Evolutionary conservation across 2,888 invertebrate species (phyloP), one percentile per base, ranked within the genome.

Genomic region (Spisula solida): DNA sequence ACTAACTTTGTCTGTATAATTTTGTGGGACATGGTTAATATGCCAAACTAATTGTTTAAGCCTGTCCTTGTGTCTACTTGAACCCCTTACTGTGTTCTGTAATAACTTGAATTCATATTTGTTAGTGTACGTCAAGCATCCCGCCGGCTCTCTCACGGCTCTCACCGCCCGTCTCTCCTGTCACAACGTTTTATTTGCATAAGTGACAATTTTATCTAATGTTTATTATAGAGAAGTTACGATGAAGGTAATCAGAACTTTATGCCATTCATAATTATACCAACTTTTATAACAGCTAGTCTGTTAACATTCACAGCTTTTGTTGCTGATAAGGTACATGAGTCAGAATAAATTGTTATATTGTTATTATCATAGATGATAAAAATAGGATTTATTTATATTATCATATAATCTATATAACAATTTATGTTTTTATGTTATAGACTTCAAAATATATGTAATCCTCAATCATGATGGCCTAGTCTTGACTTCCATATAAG

Each of bases 151-250:
- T 66, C 60, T 25, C 60, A 66, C 25, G 60, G n/a, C 60, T 25
- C 10, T 66, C n/a, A n/a, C n/a, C n/a, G n/a, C n/a, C n/a, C n/a
- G 51, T 51, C 51, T 51, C 1, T 51, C 51, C 25, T 12, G 60
- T 60, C 60, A 10, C 60, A 25, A n/a, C 25, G 12, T 66, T 66
- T 66, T 66, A 66, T 66, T 66, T 66, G 25, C 60, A 66, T 66
- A 8, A 25, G 60, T n/a, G 60, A 66, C 60, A 66, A 66, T 66
- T 66, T 66, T 66, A 66, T 66, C 60, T 66, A 25, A 25, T 66
- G 60, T 66, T 66, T 66, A 66, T 66, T 66, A 66, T 66, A 25
- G n/a, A 25, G 8, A 25, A 25, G 60, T 41, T 41, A 10, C 1
- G 60, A n/a, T 25, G 60, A n/a, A 25, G 60, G 25, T 66, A n/a